phyloP scores from a whole-genome alignment of 1,140 invertebrate genomes.

The Euschistus heros region DNA sequence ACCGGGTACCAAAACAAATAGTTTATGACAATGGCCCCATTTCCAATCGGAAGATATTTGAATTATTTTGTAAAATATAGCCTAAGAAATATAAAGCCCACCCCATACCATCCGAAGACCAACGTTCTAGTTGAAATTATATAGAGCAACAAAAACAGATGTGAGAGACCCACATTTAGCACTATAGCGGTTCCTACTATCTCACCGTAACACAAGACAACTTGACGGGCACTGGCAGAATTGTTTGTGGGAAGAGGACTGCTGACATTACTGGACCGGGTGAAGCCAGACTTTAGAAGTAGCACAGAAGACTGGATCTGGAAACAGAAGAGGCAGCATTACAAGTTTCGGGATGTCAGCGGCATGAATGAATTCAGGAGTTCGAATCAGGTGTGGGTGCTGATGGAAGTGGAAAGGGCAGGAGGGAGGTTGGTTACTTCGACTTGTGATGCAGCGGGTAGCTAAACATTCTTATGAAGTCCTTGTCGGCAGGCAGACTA shows the following conservation, averaged over 20 bases:
- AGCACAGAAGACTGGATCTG: background rate
- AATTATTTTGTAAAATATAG: too few species aligned
- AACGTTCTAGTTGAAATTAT: too few species aligned
- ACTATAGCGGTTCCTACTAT: too few species aligned
- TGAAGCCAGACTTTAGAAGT: constrained; percentile 18
- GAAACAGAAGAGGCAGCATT: background rate
- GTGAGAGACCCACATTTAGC: too few species aligned
- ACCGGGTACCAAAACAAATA: too few species aligned
- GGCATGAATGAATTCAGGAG: background rate
- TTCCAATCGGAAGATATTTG: too few species aligned
- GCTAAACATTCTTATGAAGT: constrained; percentile 5
- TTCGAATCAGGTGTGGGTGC: background rate
- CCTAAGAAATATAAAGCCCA: too few species aligned
- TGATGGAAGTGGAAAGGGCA: background rate
- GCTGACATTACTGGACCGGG: constrained; percentile 15
- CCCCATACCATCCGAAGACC: too few species aligned
- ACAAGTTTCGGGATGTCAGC: background rate
- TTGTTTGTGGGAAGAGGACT: background rate
- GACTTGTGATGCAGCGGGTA: background rate
- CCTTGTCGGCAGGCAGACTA: constrained; percentile 2
- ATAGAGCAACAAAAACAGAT: too few species aligned
- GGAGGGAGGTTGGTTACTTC: background rate
- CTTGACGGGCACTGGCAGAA: constrained; percentile 1
- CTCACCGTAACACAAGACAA: too few species aligned
- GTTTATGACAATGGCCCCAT: too few species aligned